A percentile compares a stretch with the other conserved stretches of the same genome.
Evolutionary conservation across 2,888 invertebrate genomes (phyloP).

Genomic region (Coenonympha arcania): DNA sequence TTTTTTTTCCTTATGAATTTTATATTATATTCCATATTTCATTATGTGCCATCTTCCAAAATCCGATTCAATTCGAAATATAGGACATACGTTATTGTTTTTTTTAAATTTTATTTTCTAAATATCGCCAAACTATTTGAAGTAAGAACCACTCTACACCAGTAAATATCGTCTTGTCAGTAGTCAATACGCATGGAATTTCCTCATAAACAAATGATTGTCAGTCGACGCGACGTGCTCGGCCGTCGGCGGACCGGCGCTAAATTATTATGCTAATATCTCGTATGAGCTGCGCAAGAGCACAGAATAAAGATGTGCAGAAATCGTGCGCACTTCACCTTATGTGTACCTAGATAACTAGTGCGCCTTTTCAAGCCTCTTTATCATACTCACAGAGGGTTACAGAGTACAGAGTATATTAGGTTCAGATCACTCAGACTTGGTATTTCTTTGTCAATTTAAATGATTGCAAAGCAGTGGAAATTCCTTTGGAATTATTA

Average conservation of each 20-base stretch:
- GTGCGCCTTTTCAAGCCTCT: background rate
- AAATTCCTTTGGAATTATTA: too few relatives aligned
- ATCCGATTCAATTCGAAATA: too few relatives aligned
- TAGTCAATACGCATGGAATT: constrained; percentile 17
- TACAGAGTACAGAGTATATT: too few relatives aligned
- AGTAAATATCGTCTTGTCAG: background rate
- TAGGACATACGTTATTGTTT: too few relatives aligned
- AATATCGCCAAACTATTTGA: background rate
- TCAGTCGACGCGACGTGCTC: constrained; percentile 12
- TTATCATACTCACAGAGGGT: too few relatives aligned
- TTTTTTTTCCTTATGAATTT: too few relatives aligned
- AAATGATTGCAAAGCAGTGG: too few relatives aligned
- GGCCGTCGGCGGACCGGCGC: constrained; percentile 21
- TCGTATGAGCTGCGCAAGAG: constrained; percentile 15
- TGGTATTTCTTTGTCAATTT: too few relatives aligned
- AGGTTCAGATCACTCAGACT: too few relatives aligned
- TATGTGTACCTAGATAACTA: constrained; percentile 14
- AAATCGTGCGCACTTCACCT: constrained; percentile 19
- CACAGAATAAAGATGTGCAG: constrained; percentile 21
- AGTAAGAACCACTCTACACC: background rate
- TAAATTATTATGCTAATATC: constrained; percentile 30
- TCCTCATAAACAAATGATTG: constrained; percentile 23
- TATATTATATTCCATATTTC: too few relatives aligned
- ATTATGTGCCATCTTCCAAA: too few relatives aligned
- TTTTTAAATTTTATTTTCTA: too few relatives aligned